Base-by-base conservation (phyloP, 2,113 vertebrate genomes). In the Sander lucioperca region DNA sequence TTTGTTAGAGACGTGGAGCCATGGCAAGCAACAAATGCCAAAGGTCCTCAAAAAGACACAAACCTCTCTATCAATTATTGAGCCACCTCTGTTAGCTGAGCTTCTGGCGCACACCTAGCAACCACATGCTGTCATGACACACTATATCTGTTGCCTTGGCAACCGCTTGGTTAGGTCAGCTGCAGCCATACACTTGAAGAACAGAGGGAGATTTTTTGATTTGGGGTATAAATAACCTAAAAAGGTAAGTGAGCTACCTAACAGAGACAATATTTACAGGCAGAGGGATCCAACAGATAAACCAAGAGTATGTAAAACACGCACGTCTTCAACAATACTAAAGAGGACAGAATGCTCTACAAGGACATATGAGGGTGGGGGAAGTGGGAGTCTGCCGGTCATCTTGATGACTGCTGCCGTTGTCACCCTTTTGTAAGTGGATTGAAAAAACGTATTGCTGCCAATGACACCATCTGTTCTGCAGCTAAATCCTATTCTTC, bases 401-500 rank as follows among this genome's bases (percentile, higher is more conserved):
- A 30, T 74, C 65, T 85, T 76, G 59, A 86, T 77, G 65, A 74
- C 79, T 39, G 65, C 79, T 39, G 65, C 83, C 33, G 67, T 79
- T 80, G 67, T 58, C 70, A 50, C 79, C 80, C 71, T 81, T 90
- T 86, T 89, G 79, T 91, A 93, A 90, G 87, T 90, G 83, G 91
- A 93, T 94, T 93, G 77, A 72, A 27, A 79, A 80, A 86, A 73
- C 13, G 36, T 2, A 79, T 72, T 86, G 90, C 88, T 89, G 82
- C 83, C 72, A 82, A 90, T 72, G 80, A 84, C 81, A 86, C 93
- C 93, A 94, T 94, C 92, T 95, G 93, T 83, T 90, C 72, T 14
- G 43, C 66, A 64, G 73, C 59, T 79, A 80, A 87, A 91, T 84
- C 86, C 54, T 86, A 15, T 80, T 80, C 45, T 72, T 39, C 19